Conservation (phyloP, 1,140 invertebrate species). For the Drosophila kanapiae region DNA sequence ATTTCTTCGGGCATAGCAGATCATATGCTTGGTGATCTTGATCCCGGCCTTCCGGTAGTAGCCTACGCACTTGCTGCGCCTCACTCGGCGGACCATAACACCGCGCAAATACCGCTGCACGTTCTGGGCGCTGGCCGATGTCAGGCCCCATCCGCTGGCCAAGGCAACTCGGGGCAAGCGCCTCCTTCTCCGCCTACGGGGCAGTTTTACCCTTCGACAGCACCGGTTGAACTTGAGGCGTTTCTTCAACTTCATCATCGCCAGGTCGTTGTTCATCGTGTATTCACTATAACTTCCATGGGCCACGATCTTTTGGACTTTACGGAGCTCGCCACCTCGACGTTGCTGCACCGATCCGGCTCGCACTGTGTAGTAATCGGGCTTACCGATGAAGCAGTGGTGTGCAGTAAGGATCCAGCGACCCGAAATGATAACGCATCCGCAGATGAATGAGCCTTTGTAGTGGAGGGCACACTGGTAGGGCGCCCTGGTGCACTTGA, state of each 20-base stretch:
- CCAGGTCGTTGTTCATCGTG: conserved; percentile 63
- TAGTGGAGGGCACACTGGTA: conserved; percentile 55
- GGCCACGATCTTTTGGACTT: conserved; percentile 30
- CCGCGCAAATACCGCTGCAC: conserved; percentile 43
- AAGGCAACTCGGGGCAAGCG: conserved; percentile 29
- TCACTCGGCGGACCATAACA: conserved; percentile 13
- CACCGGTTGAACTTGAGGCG: conserved; percentile 39
- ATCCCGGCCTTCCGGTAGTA: conserved; percentile 33
- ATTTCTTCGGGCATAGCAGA: conserved; percentile 44
- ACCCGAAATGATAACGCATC: conserved; percentile 47
- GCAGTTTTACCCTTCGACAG: conserved; percentile 28
- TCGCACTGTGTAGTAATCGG: conserved; percentile 29
- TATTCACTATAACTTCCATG: conserved; percentile 37
- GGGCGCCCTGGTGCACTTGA: conserved; percentile 48
- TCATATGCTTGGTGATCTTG: conserved; percentile 50
- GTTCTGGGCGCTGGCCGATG: conserved; percentile 35
- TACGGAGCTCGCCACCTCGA: conserved; percentile 50
- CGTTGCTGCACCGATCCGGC: conserved; percentile 51
- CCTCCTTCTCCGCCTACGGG: background rate
- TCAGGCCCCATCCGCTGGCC: conserved; percentile 64
- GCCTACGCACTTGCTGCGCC: background rate
- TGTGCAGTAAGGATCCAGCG: conserved; percentile 87
- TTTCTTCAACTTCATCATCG: conserved; percentile 49
- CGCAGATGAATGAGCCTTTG: conserved; percentile 36
- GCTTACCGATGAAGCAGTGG: conserved; percentile 85